A percentile compares a stretch with the other conserved stretches of the same genome.
Conservation (phyloP, 2,888 invertebrate genomes). For the Caradrina clavipalpis region DNA sequence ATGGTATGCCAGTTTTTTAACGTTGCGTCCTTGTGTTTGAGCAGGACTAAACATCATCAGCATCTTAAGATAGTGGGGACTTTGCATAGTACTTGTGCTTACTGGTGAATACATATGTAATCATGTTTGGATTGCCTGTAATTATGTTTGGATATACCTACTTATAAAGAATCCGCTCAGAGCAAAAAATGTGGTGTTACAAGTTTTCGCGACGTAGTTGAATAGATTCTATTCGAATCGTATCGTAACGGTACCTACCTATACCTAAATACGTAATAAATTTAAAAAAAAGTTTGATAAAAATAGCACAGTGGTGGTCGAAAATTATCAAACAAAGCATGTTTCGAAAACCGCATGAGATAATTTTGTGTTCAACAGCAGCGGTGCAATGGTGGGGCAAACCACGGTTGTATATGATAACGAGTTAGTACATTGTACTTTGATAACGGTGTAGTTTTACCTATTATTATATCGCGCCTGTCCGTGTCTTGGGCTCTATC, state of each 20-base stretch:
- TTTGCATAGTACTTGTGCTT: not conserved
- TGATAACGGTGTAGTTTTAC: slow-evolving; percentile 47
- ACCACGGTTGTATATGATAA: slow-evolving; percentile 70
- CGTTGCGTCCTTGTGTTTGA: not conserved
- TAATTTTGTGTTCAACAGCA: slow-evolving; percentile 51
- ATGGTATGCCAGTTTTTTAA: slow-evolving; percentile 8
- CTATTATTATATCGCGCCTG: slow-evolving; percentile 40
- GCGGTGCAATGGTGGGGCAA: slow-evolving; percentile 52
- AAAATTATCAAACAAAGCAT: slow-evolving; percentile 42
- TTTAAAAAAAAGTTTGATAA: slow-evolving; percentile 63
- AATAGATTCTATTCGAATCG: slow-evolving; percentile 41
- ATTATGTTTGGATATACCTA: slow-evolving; percentile 7
- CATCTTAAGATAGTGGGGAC: not conserved
- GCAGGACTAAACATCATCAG: not conserved
- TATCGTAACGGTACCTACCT: slow-evolving; percentile 57
- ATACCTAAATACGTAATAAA: slow-evolving; percentile 36
- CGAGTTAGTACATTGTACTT: slow-evolving; percentile 52
- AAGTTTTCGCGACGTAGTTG: slow-evolving; percentile 46
- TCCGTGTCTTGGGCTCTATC: slow-evolving; percentile 38
- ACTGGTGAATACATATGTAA: not conserved
- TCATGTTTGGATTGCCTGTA: slow-evolving; percentile 17
- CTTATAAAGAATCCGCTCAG: not conserved
- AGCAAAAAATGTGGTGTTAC: slow-evolving; percentile 53
- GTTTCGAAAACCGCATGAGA: slow-evolving; percentile 70
- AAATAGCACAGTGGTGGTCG: slow-evolving; percentile 69